Evolutionary conservation across 2,888 invertebrate species (phyloP).

Genomic region (Dasypolia templi): DNA sequence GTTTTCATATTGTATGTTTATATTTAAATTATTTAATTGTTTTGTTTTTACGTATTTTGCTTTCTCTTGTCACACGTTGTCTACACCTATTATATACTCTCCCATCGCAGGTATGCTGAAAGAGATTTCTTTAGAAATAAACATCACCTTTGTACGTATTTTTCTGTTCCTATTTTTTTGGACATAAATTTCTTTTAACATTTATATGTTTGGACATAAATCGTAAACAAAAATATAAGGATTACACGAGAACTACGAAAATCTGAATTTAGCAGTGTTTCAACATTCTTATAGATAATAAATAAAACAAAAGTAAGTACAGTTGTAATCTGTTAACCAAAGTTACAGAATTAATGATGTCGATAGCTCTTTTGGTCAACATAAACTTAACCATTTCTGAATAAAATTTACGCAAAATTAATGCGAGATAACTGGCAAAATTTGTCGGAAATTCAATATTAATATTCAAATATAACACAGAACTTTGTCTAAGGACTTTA

Average conservation of each 20-base stretch:
- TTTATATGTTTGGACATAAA: too few relatives aligned
- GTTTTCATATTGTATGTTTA: too few relatives aligned
- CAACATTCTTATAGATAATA: background rate
- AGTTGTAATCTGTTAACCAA: slow-evolving; percentile 10
- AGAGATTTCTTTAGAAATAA: too few relatives aligned
- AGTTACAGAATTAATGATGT: slow-evolving; percentile 22
- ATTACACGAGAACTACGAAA: background rate
- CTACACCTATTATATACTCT: too few relatives aligned
- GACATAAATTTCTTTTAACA: too few relatives aligned
- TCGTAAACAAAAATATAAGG: too few relatives aligned
- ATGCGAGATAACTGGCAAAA: slow-evolving; percentile 29
- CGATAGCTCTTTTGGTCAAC: slow-evolving; percentile 34
- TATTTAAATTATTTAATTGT: too few relatives aligned
- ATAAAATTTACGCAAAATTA: slow-evolving; percentile 42
- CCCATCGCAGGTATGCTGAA: too few relatives aligned
- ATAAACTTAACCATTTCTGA: slow-evolving; percentile 34
- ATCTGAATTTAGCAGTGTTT: background rate
- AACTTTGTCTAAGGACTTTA: slow-evolving; percentile 56
- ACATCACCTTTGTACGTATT: too few relatives aligned
- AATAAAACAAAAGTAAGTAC: background rate
- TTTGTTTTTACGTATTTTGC: too few relatives aligned
- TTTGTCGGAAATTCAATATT: slow-evolving; percentile 51
- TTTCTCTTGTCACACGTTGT: too few relatives aligned
- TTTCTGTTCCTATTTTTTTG: too few relatives aligned
- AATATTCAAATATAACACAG: slow-evolving; percentile 50